Evolutionary conservation across 2,888 invertebrate species (phyloP).

Genomic region (Apantesis nais): DNA sequence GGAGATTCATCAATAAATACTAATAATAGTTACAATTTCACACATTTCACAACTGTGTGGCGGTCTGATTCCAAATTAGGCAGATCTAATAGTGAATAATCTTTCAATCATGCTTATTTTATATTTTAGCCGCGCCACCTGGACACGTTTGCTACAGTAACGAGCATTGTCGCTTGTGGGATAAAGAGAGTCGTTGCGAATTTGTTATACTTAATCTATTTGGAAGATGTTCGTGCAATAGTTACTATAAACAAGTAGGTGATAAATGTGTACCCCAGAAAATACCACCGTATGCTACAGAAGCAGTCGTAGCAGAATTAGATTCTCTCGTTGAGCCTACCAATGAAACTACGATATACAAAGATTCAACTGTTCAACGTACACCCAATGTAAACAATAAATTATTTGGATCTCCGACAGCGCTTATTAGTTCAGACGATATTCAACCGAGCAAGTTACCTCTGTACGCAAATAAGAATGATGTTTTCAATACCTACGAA

Average conservation of each 20-base stretch:
- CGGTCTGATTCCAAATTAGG: no score
- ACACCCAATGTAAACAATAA: slow-evolving; percentile 44
- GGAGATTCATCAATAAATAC: no score
- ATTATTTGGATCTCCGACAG: slow-evolving; percentile 52
- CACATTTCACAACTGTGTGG: no score
- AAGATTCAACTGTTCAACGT: slow-evolving; percentile 54
- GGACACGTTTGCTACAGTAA: slow-evolving; percentile 96
- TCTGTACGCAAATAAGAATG: slow-evolving; percentile 69
- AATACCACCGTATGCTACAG: slow-evolving; percentile 64
- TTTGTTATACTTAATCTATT: slow-evolving; percentile 95
- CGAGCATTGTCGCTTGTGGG: slow-evolving; percentile 94
- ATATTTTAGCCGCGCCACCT: slow-evolving; percentile 90
- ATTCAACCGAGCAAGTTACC: slow-evolving; percentile 71
- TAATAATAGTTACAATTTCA: no score
- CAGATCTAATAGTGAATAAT: slow-evolving; percentile 33
- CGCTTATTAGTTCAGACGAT: slow-evolving; percentile 58
- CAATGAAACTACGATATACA: slow-evolving; percentile 41
- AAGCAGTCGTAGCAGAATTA: slow-evolving; percentile 75
- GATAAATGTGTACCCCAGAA: slow-evolving; percentile 86
- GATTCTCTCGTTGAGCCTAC: slow-evolving; percentile 56
- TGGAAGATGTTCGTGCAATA: slow-evolving; percentile 93
- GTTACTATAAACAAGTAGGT: slow-evolving; percentile 87
- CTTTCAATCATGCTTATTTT: slow-evolving; percentile 33
- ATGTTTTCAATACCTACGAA: slow-evolving; percentile 73
- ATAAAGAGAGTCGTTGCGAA: slow-evolving; percentile 93